Base-by-base conservation (phyloP, 2,113 vertebrate species). In the Dipodomys spectabilis region DNA sequence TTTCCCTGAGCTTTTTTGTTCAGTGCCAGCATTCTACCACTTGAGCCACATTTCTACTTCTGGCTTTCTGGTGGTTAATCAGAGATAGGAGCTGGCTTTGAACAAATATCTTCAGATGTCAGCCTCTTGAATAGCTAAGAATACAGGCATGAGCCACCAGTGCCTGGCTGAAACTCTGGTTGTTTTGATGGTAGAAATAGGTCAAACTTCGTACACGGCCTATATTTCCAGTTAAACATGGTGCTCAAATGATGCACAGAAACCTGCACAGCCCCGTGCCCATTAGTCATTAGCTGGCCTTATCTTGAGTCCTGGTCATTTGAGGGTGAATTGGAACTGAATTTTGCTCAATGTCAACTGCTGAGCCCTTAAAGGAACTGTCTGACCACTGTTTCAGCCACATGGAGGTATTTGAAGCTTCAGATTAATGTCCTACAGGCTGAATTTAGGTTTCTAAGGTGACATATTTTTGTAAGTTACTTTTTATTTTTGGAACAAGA, bases 381-480 rank as follows among this genome's bases (percentile, higher is more conserved):
- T 71, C 49, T 89, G 32, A n/a, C 79, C 60, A 69, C 20, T 68
- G 9, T 12, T 71, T 6, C 62, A 80, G 71, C 30, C 60, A 88
- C 75, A 71, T 8, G 49, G 32, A 57, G 60, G 57, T 82, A 4
- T 35, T 81, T 91, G 75, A 72, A 15, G 35, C 35, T 77, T 68
- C 71, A 86, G 68, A 32, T 90, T 79, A 64, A 45, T 90, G 82
- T 78, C 30, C 79, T 19, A 74, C 45, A 84, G 67, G 65, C 39
- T 78, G 57, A 94, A 94, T 82, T 73, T 88, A 44, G 74, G 69
- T 69, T 94, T 65, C 20, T 73, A 74, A 82, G 78, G 68, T 75
- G 78, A 95, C 92, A 81, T 68, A 30, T n/a, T 74, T 30, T 32
- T 72, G 82, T 65, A 88, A 80, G 67, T 74, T 82, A 67, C 49